A percentile compares a stretch with the other conserved stretches of the same genome.
Evolutionary conservation across 2,888 invertebrate species (phyloP).

Genomic region (Gonocerus acuteangulatus): DNA sequence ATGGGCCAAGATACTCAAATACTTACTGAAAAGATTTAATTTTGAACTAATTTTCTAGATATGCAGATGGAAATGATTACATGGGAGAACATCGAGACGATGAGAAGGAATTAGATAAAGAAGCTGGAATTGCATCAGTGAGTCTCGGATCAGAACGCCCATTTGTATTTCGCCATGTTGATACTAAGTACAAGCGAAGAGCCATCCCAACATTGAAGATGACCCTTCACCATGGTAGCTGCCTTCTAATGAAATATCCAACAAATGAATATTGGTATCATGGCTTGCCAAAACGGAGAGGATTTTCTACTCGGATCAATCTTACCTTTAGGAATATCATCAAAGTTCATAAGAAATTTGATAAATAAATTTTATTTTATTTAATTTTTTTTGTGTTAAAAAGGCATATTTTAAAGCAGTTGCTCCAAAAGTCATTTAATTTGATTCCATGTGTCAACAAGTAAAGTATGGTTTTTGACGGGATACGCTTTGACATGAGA

Average conservation of each 20-base stretch:
- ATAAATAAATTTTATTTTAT: too few relatives aligned
- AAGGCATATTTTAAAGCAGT: too few relatives aligned
- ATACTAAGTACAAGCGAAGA: constrained; percentile 46
- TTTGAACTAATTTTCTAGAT: constrained; percentile 46
- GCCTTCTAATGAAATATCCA: constrained; percentile 62
- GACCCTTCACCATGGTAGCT: constrained; percentile 55
- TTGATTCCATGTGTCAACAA: too few relatives aligned
- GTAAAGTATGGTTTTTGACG: too few relatives aligned
- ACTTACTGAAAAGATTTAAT: too few relatives aligned
- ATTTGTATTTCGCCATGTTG: constrained; percentile 57
- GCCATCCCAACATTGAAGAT: constrained; percentile 50
- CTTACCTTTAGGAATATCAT: constrained; percentile 52
- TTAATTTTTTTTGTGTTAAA: too few relatives aligned
- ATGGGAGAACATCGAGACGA: constrained; percentile 66
- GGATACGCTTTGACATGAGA: too few relatives aligned
- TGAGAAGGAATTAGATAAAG: constrained; percentile 56
- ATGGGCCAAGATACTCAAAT: too few relatives aligned
- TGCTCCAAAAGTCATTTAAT: too few relatives aligned
- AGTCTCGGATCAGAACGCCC: constrained; percentile 58
- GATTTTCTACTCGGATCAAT: constrained; percentile 54
- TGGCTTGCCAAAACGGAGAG: constrained; percentile 55
- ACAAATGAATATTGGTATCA: constrained; percentile 66
- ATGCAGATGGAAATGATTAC: constrained; percentile 58
- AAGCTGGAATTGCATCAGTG: constrained; percentile 58
- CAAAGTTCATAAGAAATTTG: too few relatives aligned